Percentiles rank a stretch among this genome's conserved stretches.
phyloP scores from a whole-genome alignment of 2,888 invertebrate genomes.

The Dexiosoma caninum region DNA sequence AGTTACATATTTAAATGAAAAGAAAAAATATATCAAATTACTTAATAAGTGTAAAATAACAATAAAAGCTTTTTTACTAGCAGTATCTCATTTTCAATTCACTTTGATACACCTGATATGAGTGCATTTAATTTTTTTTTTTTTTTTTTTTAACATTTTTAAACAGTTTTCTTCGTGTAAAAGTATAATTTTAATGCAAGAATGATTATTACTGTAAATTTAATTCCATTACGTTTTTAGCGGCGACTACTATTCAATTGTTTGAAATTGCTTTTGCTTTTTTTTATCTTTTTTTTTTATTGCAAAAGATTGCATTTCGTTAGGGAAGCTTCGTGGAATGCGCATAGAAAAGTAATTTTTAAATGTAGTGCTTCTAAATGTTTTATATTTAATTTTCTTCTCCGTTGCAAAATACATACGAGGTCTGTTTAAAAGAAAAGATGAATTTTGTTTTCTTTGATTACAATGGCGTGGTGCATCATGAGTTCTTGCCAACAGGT shows the following conservation, averaged over 20 bases:
- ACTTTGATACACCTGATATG: conserved; percentile 46
- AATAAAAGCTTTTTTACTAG: conserved; percentile 28
- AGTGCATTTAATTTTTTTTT: no score
- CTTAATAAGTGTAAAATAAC: conserved; percentile 60
- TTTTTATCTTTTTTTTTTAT: background rate
- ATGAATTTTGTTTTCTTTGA: no score
- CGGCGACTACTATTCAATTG: conserved; percentile 16
- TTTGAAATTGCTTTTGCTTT: conserved; percentile 3
- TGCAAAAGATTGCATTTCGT: conserved; percentile 10
- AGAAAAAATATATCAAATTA: no score
- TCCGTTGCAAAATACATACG: no score
- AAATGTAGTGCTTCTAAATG: no score
- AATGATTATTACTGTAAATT: conserved; percentile 52
- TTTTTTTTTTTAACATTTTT: background rate
- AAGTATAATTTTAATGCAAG: conserved; percentile 55
- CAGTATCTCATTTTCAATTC: conserved; percentile 26
- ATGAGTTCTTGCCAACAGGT: no score
- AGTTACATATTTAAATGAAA: conserved; percentile 7
- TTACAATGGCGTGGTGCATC: no score
- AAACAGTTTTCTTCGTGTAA: conserved; percentile 13
- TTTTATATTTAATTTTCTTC: no score
- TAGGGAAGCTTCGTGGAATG: background rate
- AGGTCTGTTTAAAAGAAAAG: no score
- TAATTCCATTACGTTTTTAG: conserved; percentile 15
- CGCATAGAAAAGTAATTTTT: no score